phyloP scores from a whole-genome alignment of 2,797 vertebrate genomes.

The Ctenopoma kingsleyae region DNA sequence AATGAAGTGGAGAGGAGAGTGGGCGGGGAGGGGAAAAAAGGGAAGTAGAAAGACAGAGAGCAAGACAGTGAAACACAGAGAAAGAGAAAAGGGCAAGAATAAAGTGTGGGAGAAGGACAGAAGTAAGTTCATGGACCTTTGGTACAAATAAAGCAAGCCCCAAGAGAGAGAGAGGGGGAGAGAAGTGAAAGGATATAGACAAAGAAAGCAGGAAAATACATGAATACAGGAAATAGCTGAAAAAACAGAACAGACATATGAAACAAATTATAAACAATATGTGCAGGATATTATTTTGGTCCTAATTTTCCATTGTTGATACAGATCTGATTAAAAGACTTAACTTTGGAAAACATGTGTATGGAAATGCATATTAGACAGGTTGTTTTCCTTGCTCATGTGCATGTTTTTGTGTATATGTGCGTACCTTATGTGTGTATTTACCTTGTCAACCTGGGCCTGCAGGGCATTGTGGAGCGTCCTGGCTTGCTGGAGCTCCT shows the following conservation, averaged over 20 bases:
- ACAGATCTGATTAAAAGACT: constrained; percentile 11
- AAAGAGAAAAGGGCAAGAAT: constrained; percentile 51
- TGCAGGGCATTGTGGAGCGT: constrained; percentile 84
- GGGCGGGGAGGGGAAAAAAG: constrained; percentile 20
- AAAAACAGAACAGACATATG: constrained; percentile 41
- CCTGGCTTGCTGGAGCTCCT: constrained; percentile 86
- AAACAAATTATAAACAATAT: constrained; percentile 16
- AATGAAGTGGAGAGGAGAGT: constrained; percentile 52
- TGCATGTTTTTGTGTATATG: background rate
- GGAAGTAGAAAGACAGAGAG: constrained; percentile 48
- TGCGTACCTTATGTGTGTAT: constrained; percentile 5
- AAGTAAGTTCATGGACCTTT: constrained; percentile 74
- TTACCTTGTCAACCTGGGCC: constrained; percentile 85
- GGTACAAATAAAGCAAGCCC: constrained; percentile 52
- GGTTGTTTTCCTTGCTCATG: background rate
- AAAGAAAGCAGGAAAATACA: constrained; percentile 39
- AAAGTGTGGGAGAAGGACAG: constrained; percentile 60
- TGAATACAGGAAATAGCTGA: constrained; percentile 47
- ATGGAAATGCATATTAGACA: background rate
- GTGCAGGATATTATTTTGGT: constrained; percentile 1
- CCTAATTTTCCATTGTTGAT: constrained; percentile 13
- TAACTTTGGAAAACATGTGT: constrained; percentile 9
- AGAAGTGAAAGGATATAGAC: constrained; percentile 20
- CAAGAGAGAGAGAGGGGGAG: constrained; percentile 31
- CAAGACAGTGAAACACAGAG: constrained; percentile 61